Percentiles rank a stretch among this genome's conserved stretches.
phyloP scores from a whole-genome alignment of 2,113 vertebrate genomes.

The Trinectes maculatus region DNA sequence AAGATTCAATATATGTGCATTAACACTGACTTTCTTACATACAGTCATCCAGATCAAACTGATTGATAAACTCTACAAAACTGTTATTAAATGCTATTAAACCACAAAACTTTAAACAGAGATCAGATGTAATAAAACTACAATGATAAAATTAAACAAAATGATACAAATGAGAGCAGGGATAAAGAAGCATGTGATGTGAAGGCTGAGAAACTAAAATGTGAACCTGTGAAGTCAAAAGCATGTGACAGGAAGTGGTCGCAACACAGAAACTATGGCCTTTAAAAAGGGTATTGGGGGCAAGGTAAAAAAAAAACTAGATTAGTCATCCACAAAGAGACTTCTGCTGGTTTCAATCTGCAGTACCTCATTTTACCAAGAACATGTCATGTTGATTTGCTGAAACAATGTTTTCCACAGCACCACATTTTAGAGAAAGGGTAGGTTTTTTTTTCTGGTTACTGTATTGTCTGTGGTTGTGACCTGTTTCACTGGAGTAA shows the following conservation, averaged over 20 bases:
- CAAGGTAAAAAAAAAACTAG: neutral
- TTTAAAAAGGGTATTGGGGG: conserved; percentile 26
- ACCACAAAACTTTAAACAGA: too few relatives aligned
- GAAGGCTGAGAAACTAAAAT: neutral
- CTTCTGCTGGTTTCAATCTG: conserved; percentile 9
- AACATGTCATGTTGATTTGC: neutral
- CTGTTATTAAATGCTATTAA: too few relatives aligned
- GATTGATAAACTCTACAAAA: neutral
- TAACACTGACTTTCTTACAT: neutral
- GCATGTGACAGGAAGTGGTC: conserved; percentile 59
- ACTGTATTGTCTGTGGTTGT: neutral
- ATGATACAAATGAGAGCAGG: too few relatives aligned
- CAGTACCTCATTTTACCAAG: conserved; percentile 5
- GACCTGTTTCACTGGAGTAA: neutral
- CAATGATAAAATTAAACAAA: neutral
- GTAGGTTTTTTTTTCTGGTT: neutral
- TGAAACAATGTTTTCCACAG: conserved; percentile 23
- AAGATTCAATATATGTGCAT: too few relatives aligned
- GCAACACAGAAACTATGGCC: conserved; percentile 33
- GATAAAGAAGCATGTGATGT: neutral
- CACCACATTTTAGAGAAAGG: neutral
- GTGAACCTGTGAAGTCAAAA: neutral
- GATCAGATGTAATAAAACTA: too few relatives aligned
- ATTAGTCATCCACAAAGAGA: conserved; percentile 49
- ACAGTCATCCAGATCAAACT: neutral